phyloP scores from a whole-genome alignment of 2,113 vertebrate species.

The Variabilichromis moorii region DNA sequence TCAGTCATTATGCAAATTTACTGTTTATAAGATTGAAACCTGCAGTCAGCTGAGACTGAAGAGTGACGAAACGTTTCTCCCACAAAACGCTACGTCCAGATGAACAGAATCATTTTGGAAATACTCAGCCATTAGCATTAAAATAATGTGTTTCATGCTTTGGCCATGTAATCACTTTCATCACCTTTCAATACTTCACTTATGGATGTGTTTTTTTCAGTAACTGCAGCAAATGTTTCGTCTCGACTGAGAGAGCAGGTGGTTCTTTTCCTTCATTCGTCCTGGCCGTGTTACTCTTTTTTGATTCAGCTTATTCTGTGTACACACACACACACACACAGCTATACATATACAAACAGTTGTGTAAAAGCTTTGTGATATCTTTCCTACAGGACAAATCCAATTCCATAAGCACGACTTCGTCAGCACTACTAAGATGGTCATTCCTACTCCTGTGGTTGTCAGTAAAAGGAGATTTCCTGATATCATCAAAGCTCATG shows the following conservation, averaged over 20 bases:
- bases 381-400: constrained; percentile 54
- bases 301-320: not conserved
- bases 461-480: not conserved
- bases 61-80: rapidly evolving
- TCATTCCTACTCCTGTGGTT: constrained; percentile 3
- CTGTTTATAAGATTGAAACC: not conserved
- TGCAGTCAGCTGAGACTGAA: not conserved
- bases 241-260: rapidly evolving
- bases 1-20: rapidly evolving
- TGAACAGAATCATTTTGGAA: not conserved
- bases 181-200: not conserved
- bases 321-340: not conserved
- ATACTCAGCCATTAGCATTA: not conserved
- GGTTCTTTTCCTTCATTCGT: not conserved
- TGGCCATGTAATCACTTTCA: not conserved
- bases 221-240: rapidly evolving
- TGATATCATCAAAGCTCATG: constrained; percentile 43
- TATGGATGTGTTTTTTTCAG: not conserved
- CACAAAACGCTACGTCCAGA: rapidly evolving
- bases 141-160: not conserved
- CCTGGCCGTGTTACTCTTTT: not conserved
- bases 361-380: rapidly evolving
- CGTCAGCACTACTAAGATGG: constrained; percentile 1
- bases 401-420: constrained; percentile 28
- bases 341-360: not conserved